Percentiles rank a stretch among this genome's conserved stretches.
phyloP scores from a whole-genome alignment of 2,113 vertebrate genomes.

The Poicephalus gulielmi region DNA sequence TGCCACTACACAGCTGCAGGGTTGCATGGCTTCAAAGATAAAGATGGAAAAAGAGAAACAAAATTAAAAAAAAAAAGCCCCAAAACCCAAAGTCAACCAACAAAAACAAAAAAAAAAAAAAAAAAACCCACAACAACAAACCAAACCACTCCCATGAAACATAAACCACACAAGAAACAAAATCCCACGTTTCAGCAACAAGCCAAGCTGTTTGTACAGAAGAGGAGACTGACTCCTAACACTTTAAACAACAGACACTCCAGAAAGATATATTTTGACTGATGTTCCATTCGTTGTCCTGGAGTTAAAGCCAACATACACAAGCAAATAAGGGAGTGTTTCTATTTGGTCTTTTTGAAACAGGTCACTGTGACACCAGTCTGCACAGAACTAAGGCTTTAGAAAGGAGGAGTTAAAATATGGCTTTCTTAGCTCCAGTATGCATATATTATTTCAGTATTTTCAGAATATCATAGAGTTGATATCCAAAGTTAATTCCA shows the following conservation, averaged over 20 bases:
- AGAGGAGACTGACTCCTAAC: neutral
- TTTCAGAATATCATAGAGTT: neutral
- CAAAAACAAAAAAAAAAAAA: too few species aligned
- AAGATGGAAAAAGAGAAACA: neutral
- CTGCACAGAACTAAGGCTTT: neutral
- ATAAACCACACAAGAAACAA: neutral
- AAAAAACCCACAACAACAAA: too few species aligned
- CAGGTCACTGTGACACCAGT: neutral
- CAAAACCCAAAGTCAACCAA: too few species aligned
- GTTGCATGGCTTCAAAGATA: neutral
- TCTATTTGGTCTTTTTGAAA: neutral
- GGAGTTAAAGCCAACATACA: neutral
- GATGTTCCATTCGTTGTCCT: neutral
- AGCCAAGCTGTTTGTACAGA: neutral
- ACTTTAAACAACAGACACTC: neutral
- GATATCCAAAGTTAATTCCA: neutral
- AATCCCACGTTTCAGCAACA: neutral
- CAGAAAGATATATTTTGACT: neutral
- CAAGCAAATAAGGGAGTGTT: neutral
- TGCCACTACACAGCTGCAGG: neutral
- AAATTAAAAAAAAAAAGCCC: neutral
- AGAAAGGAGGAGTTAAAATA: neutral
- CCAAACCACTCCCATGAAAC: accelerated
- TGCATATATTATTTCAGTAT: neutral
- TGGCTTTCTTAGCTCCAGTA: neutral